These are phyloP conservation scores for Halichoerus grypus DNA, from an alignment of 2,113 vertebrate species.

Conservation along the genomic window DNA sequence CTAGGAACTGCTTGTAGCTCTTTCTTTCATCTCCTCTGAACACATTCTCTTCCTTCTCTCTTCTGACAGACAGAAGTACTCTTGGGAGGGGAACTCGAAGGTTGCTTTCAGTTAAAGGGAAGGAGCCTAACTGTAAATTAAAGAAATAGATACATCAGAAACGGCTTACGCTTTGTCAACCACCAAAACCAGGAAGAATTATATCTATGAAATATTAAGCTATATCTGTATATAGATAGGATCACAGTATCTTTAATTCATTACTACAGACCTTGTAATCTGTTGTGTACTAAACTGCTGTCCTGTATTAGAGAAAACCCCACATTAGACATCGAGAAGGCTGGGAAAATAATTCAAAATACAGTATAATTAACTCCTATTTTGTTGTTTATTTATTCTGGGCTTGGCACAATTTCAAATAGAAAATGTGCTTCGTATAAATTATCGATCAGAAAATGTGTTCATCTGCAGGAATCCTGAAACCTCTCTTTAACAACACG, in stretches of 20 bases:
- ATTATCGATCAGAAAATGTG: neutral
- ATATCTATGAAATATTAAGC: slow-evolving; percentile 78
- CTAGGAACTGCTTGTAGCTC: slow-evolving; percentile 7
- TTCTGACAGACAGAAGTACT: neutral
- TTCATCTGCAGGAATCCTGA: slow-evolving; percentile 32
- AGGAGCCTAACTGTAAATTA: slow-evolving; percentile 74
- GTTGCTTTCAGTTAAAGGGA: slow-evolving; percentile 28
- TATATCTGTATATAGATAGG: slow-evolving; percentile 80
- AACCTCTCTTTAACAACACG: slow-evolving; percentile 37
- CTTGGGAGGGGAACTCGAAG: neutral
- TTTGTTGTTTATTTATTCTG: slow-evolving; percentile 76
- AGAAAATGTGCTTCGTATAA: neutral
- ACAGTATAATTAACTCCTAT: slow-evolving; percentile 80
- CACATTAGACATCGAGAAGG: slow-evolving; percentile 76
- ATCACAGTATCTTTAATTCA: slow-evolving; percentile 55
- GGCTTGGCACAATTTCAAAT: slow-evolving; percentile 48
- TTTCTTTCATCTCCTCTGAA: neutral
- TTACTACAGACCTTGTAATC: slow-evolving; percentile 79
- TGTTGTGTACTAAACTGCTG: slow-evolving; percentile 77
- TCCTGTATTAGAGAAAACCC: slow-evolving; percentile 74
- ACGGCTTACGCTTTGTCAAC: slow-evolving; percentile 69
- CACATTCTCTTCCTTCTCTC: neutral
- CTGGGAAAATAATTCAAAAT: slow-evolving; percentile 81
- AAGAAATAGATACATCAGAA: neutral
- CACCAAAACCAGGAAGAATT: slow-evolving; percentile 64